phyloP scores from a whole-genome alignment of 2,113 vertebrate genomes.

The Myxocyprinus asiaticus region DNA sequence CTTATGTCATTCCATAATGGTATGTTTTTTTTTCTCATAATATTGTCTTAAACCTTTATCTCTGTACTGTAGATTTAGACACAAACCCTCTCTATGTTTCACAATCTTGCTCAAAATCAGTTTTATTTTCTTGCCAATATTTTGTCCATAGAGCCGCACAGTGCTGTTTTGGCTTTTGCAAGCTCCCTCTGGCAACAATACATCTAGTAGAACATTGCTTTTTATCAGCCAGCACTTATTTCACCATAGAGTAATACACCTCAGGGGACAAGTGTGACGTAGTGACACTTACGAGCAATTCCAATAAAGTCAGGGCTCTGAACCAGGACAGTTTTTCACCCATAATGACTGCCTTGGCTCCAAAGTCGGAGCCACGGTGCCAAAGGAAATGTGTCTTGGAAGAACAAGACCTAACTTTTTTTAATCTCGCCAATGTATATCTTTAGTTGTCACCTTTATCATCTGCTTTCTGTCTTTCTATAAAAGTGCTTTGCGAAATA shows the following conservation, averaged over 20 bases:
- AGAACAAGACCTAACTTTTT: constrained; percentile 31
- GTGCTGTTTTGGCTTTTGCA: background rate
- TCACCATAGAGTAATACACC: constrained; percentile 39
- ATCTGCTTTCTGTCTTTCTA: constrained; percentile 25
- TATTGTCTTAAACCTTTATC: too few species aligned
- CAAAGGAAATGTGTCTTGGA: constrained; percentile 42
- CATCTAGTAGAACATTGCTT: constrained; percentile 27
- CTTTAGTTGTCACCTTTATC: constrained; percentile 32
- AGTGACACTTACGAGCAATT: constrained; percentile 45
- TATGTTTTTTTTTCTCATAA: too few species aligned
- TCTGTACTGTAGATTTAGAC: too few species aligned
- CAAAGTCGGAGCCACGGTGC: background rate
- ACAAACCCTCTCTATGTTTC: background rate
- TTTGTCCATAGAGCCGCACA: constrained; percentile 9
- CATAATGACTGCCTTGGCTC: constrained; percentile 32
- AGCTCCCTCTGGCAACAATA: constrained; percentile 16
- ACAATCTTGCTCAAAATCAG: background rate
- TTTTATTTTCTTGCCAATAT: constrained; percentile 19
- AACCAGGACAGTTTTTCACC: constrained; percentile 48
- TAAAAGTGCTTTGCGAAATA: background rate
- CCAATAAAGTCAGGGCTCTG: constrained; percentile 44
- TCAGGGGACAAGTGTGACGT: constrained; percentile 30
- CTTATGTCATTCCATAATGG: too few species aligned
- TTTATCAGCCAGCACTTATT: constrained; percentile 33
- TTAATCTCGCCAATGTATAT: background rate